Percentiles rank a stretch among this genome's conserved stretches.
Evolutionary conservation across 2,797 vertebrate genomes (phyloP).

Genomic region (Okamejei kenojei): DNA sequence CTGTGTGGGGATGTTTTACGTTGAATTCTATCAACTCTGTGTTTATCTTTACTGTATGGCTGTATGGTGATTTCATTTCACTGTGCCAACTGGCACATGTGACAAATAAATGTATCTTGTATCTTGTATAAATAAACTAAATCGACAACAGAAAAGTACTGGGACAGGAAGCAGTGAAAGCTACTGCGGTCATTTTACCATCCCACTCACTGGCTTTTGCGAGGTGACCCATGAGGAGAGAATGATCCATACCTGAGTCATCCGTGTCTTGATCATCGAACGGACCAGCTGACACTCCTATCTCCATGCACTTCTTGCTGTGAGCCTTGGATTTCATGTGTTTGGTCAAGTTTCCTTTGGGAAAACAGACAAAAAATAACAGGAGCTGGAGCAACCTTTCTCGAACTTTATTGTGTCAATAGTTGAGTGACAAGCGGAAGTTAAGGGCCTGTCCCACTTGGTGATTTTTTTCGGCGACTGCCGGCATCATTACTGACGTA

Average conservation of each 20-base stretch:
- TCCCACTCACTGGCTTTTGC: too few relatives aligned
- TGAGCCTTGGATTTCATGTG: constrained; percentile 99
- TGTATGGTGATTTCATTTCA: too few relatives aligned
- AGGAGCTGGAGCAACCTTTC: background rate
- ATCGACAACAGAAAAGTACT: constrained; percentile 43
- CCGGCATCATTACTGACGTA: too few relatives aligned
- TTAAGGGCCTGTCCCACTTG: too few relatives aligned
- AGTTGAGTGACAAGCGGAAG: background rate
- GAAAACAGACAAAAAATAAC: constrained; percentile 48
- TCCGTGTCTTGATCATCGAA: constrained; percentile 89
- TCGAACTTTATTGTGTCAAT: background rate
- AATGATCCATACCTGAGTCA: constrained; percentile 76
- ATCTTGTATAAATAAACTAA: constrained; percentile 43
- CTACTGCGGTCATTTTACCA: constrained; percentile 1
- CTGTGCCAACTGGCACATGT: too few relatives aligned
- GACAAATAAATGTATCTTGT: too few relatives aligned
- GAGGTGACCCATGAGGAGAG: constrained; percentile 17
- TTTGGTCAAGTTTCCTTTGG: constrained; percentile 94
- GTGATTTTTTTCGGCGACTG: too few relatives aligned
- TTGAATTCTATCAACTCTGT: too few relatives aligned
- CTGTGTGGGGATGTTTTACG: too few relatives aligned
- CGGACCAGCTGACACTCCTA: constrained; percentile 79
- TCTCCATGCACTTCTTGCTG: constrained; percentile 97
- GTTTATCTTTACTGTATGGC: too few relatives aligned
- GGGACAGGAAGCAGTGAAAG: constrained; percentile 46